phyloP scores from a whole-genome alignment of 2,797 vertebrate genomes.

The Sphenodon punctatus region DNA sequence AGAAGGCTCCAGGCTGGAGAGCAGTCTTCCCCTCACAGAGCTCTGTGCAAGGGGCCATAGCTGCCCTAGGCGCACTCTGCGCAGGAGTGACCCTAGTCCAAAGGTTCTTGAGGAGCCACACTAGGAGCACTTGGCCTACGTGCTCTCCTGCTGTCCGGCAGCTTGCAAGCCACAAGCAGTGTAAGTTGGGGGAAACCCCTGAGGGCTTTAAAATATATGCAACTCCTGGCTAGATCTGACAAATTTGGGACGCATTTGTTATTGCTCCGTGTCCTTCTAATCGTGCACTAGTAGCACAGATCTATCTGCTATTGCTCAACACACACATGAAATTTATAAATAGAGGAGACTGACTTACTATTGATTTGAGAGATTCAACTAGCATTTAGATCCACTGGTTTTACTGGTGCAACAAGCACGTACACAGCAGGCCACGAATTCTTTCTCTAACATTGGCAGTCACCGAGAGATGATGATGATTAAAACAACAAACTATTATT shows the following conservation, averaged over 20 bases:
- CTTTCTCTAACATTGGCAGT: slow-evolving; percentile 28
- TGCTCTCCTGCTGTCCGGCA: too few species aligned
- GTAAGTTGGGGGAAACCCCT: too few species aligned
- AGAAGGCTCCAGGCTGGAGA: too few species aligned
- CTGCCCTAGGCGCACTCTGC: too few species aligned
- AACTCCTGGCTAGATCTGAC: slow-evolving; percentile 49
- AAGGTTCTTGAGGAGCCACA: too few species aligned
- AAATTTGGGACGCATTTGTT: slow-evolving; percentile 17
- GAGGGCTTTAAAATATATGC: not conserved
- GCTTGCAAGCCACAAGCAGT: too few species aligned
- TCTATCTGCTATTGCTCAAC: not conserved
- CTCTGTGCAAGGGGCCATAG: too few species aligned
- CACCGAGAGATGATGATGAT: slow-evolving; percentile 10
- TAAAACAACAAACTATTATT: not conserved
- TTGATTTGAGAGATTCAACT: not conserved
- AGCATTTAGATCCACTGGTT: accelerated
- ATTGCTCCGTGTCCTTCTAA: slow-evolving; percentile 36
- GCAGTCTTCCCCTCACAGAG: too few species aligned
- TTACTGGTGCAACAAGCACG: not conserved
- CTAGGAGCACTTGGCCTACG: too few species aligned
- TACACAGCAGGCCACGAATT: slow-evolving; percentile 5
- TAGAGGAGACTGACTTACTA: not conserved
- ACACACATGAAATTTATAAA: not conserved
- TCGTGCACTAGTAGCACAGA: not conserved
- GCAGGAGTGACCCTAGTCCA: too few species aligned